Base-by-base conservation (phyloP, 2,888 invertebrate genomes). In the Melangyna quadrimaculata region DNA sequence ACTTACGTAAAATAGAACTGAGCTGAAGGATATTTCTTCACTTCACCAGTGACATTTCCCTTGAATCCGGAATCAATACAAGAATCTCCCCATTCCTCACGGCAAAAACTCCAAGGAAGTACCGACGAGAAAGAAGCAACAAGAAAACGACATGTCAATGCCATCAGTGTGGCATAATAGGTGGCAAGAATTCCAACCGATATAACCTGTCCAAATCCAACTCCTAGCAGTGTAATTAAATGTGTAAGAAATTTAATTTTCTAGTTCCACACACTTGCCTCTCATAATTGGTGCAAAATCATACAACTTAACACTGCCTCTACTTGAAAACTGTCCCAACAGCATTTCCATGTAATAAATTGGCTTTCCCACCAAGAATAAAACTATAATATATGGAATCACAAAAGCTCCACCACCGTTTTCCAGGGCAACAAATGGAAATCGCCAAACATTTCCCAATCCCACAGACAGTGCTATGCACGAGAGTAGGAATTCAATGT, bases 301-400 rank as follows among this genome's bases (percentile, higher is more conserved):
- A 80, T 91, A 93, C 29, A 95, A 94, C 88, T 94, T 95, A 7
- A 95, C 94, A 78, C 94, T 94, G n/a, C 96, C 96, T 75, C 94
- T 93, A 86, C 95, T 94, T 29, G 94, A 94, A 89, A 96, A 96
- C 90, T 96, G 96, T 0, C 96, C 96, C 48, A 96, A 90, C 3
- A 94, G 91, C 92, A 95, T 94, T 91, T 96, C 96, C 92, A 96
- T 91, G 88, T 95, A 95, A 89, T 96, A 96, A 71, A 96, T 92
- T 0, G 95, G 95, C 86, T 94, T 93, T 6, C 95, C 95, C 37
- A 95, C 94, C 57, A 95, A 89, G 32, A 95, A 90, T 27, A 95
- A 90, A 1, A 95, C 94, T 57, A 95, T 93, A 35, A 95, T 90
- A 88, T 95, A 95, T 0, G 95, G 95, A 81, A 95, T 94, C 1